Evolutionary conservation across 2,888 invertebrate species (phyloP).

Genomic region (Elgonia sp.): DNA sequence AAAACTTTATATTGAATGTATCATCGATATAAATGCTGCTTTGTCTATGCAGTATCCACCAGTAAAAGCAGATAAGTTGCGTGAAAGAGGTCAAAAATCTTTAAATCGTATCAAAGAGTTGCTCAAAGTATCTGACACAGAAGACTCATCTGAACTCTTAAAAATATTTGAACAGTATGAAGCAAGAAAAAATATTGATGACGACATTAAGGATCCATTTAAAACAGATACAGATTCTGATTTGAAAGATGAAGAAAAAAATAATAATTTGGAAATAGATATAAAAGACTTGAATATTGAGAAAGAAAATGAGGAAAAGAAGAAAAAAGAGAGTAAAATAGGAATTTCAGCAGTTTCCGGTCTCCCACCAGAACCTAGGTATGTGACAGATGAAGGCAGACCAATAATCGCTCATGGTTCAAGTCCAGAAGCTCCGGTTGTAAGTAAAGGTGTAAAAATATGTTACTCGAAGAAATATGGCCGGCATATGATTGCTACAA

Average conservation of each 20-base stretch:
- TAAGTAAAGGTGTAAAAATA: slow-evolving; percentile 83
- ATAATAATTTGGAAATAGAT: background rate
- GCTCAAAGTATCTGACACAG: slow-evolving; percentile 38
- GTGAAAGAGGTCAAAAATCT: slow-evolving; percentile 84
- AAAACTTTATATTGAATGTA: slow-evolving; percentile 84
- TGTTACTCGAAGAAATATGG: slow-evolving; percentile 84
- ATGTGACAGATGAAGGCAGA: too few relatives aligned
- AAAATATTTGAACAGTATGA: slow-evolving; percentile 62
- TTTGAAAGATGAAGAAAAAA: background rate
- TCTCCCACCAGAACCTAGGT: too few relatives aligned
- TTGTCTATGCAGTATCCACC: slow-evolving; percentile 83
- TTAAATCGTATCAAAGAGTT: slow-evolving; percentile 76
- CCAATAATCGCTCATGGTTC: too few relatives aligned
- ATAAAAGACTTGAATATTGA: slow-evolving; percentile 22
- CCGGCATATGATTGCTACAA: slow-evolving; percentile 84
- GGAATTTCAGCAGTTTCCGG: too few relatives aligned
- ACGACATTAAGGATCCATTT: background rate
- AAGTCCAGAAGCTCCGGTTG: slow-evolving; percentile 83
- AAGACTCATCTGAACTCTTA: slow-evolving; percentile 44
- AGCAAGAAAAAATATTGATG: slow-evolving; percentile 15
- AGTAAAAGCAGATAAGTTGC: slow-evolving; percentile 84
- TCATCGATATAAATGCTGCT: slow-evolving; percentile 85
- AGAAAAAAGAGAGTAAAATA: background rate
- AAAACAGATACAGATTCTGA: too few relatives aligned
- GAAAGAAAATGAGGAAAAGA: slow-evolving; percentile 16